A percentile compares a stretch with the other conserved stretches of the same genome.
These are phyloP conservation scores for Trisateles emortualis DNA, from an alignment of 2,888 invertebrate species.

Conservation along the genomic window DNA sequence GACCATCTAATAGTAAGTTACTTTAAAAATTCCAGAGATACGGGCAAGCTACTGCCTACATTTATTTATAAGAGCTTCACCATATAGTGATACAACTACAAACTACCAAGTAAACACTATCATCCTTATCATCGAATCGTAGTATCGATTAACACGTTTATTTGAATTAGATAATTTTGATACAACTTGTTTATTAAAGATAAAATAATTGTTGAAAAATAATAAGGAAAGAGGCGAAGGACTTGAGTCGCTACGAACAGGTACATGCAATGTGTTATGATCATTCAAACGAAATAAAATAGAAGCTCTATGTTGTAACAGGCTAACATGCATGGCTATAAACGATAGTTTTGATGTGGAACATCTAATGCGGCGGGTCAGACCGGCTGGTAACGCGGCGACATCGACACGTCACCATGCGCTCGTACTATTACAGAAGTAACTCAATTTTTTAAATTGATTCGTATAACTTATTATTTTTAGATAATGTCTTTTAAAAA, in stretches of 20 bases:
- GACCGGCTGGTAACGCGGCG: too few species aligned
- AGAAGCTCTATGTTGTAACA: constrained; percentile 50
- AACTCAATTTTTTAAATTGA: too few species aligned
- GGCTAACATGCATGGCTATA: constrained; percentile 49
- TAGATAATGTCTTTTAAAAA: too few species aligned
- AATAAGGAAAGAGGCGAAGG: constrained; percentile 55
- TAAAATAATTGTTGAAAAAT: constrained; percentile 1
- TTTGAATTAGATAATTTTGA: constrained; percentile 1
- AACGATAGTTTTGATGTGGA: too few species aligned
- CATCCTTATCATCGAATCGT: constrained; percentile 5
- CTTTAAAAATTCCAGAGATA: too few species aligned
- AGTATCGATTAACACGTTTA: constrained; percentile 15
- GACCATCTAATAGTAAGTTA: too few species aligned
- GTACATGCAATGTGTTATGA: constrained; percentile 75
- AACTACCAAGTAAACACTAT: neutral
- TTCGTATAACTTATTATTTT: constrained; percentile 8
- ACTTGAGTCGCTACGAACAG: constrained; percentile 62
- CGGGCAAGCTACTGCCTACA: too few species aligned
- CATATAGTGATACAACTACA: neutral
- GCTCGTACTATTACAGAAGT: too few species aligned
- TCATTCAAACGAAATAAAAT: constrained; percentile 68
- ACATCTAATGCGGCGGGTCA: too few species aligned
- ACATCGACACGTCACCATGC: too few species aligned
- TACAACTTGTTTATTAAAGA: constrained; percentile 3
- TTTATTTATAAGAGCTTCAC: neutral